Evolutionary conservation across 2,888 invertebrate species (phyloP).

Genomic region (Torymus tubicola): DNA sequence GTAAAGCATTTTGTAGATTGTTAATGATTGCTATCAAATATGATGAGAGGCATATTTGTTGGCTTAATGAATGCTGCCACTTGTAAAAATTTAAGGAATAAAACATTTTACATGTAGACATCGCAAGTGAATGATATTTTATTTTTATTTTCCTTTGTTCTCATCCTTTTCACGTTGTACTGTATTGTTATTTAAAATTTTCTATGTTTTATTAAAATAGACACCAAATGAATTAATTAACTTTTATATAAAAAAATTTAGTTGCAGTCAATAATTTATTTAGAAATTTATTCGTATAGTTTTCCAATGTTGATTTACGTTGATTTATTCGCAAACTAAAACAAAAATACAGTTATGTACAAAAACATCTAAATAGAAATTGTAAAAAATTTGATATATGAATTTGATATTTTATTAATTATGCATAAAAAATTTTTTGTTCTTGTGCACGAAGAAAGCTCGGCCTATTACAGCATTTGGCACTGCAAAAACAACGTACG

Average conservation of each 20-base stretch:
- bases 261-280: no score
- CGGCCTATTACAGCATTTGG: constrained; percentile 4
- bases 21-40: constrained; percentile 33
- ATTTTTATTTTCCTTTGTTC: constrained; percentile 45
- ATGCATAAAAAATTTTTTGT: constrained; percentile 16
- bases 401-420: neutral
- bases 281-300: no score
- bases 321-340: no score
- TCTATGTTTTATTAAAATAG: neutral
- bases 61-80: constrained; percentile 47
- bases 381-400: no score
- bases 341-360: no score
- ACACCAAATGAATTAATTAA: neutral
- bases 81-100: constrained; percentile 52
- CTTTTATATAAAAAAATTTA: constrained; percentile 15
- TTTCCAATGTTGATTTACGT: no score
- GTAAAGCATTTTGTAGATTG: constrained; percentile 52
- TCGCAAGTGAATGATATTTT: constrained; percentile 25
- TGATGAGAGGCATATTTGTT: constrained; percentile 3
- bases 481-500: neutral
- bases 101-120: constrained; percentile 55
- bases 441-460: constrained; percentile 13
- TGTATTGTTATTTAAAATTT: constrained; percentile 8
- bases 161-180: neutral
- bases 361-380: no score